Percentiles rank a stretch among this genome's conserved stretches.
Evolutionary conservation across 1,140 invertebrate species (phyloP).

Genomic region (Dolichoris vasculosae): DNA sequence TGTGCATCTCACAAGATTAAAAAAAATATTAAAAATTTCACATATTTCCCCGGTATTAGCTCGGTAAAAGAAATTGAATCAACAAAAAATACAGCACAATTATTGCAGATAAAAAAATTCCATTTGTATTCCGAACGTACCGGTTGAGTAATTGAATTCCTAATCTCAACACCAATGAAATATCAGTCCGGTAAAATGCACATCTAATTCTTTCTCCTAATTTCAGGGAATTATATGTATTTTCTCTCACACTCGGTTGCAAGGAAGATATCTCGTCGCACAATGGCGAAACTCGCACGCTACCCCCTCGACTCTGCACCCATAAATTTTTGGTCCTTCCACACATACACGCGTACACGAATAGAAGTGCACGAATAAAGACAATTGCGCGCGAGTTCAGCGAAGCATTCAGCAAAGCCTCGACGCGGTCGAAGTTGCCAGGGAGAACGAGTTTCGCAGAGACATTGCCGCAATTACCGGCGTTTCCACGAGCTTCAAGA

Average conservation of each 20-base stretch:
- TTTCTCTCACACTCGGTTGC: background rate
- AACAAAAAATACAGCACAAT: background rate
- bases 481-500: constrained; percentile 23
- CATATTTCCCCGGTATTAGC: background rate
- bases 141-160: background rate
- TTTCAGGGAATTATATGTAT: constrained; percentile 4
- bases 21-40: background rate
- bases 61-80: background rate
- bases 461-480: constrained; percentile 40
- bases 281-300: constrained; percentile 29
- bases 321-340: constrained; percentile 41
- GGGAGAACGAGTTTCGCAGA: constrained; percentile 17
- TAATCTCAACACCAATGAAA: background rate
- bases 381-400: constrained; percentile 39
- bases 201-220: constrained; percentile 26
- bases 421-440: constrained; percentile 12
- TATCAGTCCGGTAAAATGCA: background rate
- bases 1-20: too few species aligned
- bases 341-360: background rate
- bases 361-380: constrained; percentile 17
- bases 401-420: constrained; percentile 10
- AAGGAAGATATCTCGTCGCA: constrained; percentile 1
- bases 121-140: background rate
- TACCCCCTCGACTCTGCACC: background rate
- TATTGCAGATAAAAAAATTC: background rate